Evolutionary conservation across 2,888 invertebrate genomes (phyloP).

Genomic region (Thymelicus sylvestris): DNA sequence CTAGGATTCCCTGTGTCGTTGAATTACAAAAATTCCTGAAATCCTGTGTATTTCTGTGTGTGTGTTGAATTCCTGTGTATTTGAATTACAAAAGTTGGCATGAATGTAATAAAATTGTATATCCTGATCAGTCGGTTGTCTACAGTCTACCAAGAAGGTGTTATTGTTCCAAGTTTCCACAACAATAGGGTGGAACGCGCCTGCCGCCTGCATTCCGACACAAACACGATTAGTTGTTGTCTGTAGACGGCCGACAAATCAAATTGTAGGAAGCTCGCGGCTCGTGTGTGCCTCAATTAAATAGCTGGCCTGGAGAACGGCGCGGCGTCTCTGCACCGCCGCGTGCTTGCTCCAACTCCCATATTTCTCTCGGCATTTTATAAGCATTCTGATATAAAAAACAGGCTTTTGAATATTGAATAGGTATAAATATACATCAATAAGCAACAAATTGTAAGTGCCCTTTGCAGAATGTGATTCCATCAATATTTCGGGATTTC

Average conservation of each 20-base stretch:
- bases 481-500: no score
- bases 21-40: no score
- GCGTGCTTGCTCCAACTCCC: not conserved
- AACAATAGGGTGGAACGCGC: constrained; percentile 10
- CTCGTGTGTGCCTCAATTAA: constrained; percentile 29
- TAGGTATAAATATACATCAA: no score
- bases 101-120: no score
- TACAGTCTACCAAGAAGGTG: not conserved
- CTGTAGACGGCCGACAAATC: constrained; percentile 21
- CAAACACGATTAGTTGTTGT: constrained; percentile 35
- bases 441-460: no score
- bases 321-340: not conserved
- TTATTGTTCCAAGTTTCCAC: constrained; percentile 27
- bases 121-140: no score
- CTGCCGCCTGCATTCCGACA: constrained; percentile 17
- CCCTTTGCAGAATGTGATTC: not conserved
- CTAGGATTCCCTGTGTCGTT: no score
- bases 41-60: no score
- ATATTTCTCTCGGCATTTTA: not conserved
- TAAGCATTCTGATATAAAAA: no score
- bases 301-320: not conserved
- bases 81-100: no score
- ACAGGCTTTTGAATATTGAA: no score
- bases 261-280: constrained; percentile 23
- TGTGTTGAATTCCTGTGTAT: no score